Base-by-base conservation (phyloP, 2,797 vertebrate species). In the Pelochelys cantorii region DNA sequence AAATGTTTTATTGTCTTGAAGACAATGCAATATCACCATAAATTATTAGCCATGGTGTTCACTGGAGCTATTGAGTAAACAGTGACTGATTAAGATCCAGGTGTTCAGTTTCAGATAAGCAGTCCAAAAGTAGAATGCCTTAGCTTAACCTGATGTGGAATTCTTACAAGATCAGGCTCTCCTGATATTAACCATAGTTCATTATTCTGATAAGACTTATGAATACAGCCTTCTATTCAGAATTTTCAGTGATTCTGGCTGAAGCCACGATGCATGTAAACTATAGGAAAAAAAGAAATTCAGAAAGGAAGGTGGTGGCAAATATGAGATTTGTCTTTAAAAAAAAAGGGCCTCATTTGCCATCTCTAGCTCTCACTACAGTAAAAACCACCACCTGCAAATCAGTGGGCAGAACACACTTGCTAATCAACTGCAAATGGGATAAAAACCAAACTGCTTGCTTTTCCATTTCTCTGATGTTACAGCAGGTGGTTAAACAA, bases 111-210 rank as follows among this genome's bases (percentile, higher is more conserved):
- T 52, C 55, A 11, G 34, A 87, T 2, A 18, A 56, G 31, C 15
- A 87, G 18, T 12, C 53, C 2, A 0, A 34, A 53, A 31, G 37
- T 68, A 34, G 54, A 34, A 89, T 42, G 80, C 7, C n/a, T 68
- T 25, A 55, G 14, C 25, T 83, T 2, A 2, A 25, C 12, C 34
- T 1, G 0, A 1, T 1, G 79, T 0, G 88, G 27, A 89, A 87
- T 34, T 84, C 27, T 52, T 22, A 5, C 11, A 55, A 15, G 25
- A 54, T 62, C 57, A 29, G 11, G 3, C 42, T 34, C 84, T 37
- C 23, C n/a, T 34, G 18, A n/a, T 34, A 68, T 18, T 34, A 34
- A 68, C 17, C 10, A 8, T 34, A 68, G 65, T 18, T 34, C n/a
- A 20, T 68, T 68, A 68, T 68, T 68, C 9, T 68, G 65, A 17